Evolutionary conservation across 2,888 invertebrate genomes (phyloP).

Genomic region (Heliconius erato): DNA sequence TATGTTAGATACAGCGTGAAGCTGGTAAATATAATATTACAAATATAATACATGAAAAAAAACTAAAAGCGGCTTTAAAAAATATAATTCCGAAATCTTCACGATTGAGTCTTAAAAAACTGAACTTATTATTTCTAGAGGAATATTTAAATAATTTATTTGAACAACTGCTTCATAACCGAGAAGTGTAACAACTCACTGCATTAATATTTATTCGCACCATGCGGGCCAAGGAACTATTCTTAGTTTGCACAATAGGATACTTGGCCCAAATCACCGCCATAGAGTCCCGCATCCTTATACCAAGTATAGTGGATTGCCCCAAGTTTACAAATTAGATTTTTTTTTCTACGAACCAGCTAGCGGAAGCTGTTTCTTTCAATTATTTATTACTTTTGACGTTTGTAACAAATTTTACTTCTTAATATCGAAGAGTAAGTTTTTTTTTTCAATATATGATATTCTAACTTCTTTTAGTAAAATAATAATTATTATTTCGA

Average conservation of each 20-base stretch:
- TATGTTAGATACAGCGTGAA: no score
- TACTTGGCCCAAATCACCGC: slow-evolving; percentile 83
- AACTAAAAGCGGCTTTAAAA: neutral
- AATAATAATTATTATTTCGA: neutral
- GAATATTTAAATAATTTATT: slow-evolving; percentile 23
- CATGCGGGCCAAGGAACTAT: slow-evolving; percentile 82
- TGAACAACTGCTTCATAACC: slow-evolving; percentile 42
- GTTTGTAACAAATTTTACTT: slow-evolving; percentile 1
- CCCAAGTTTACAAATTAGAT: slow-evolving; percentile 67
- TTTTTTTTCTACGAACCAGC: slow-evolving; percentile 58
- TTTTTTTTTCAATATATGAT: no score
- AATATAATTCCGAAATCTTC: neutral
- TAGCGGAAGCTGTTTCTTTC: slow-evolving; percentile 53
- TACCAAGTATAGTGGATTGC: slow-evolving; percentile 52
- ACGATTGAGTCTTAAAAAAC: neutral
- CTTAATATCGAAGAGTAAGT: neutral
- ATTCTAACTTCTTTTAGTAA: neutral
- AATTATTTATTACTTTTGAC: slow-evolving; percentile 31
- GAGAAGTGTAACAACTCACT: slow-evolving; percentile 42
- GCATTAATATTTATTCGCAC: slow-evolving; percentile 73
- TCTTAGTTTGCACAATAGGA: slow-evolving; percentile 79
- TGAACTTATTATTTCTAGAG: neutral
- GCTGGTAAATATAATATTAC: no score
- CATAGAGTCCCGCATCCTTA: slow-evolving; percentile 81
- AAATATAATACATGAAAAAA: no score